Evolutionary conservation across 92 coral and sea anemone species (phyloP).

Genomic region (Desmophyllum pertusum): DNA sequence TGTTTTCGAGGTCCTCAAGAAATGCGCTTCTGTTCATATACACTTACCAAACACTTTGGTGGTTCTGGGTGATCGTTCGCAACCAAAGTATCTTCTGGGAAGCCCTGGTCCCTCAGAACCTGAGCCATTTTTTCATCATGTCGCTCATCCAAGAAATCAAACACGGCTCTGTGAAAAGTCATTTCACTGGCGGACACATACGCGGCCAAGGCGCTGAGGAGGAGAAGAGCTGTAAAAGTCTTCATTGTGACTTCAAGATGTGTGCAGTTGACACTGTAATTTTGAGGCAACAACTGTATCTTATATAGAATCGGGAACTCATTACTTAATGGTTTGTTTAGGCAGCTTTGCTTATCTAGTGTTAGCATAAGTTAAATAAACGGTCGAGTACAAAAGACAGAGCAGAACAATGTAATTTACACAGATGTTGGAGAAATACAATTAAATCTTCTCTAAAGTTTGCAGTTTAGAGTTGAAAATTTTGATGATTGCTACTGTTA

Average conservation of each 20-base stretch:
- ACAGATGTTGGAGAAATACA: conserved; percentile 5
- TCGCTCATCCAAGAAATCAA: conserved; percentile 21
- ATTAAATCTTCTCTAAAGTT: too few relatives aligned
- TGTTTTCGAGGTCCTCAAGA: too few relatives aligned
- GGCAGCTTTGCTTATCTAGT: conserved; percentile 1
- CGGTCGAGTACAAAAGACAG: not conserved
- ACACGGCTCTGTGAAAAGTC: conserved; percentile 19
- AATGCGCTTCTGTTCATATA: not conserved
- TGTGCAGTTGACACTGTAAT: conserved; percentile 20
- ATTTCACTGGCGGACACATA: conserved; percentile 9
- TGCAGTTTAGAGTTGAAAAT: too few relatives aligned
- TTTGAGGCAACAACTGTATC: not conserved
- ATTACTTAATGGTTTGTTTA: not conserved
- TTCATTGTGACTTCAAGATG: conserved; percentile 31
- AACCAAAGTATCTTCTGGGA: conserved; percentile 16
- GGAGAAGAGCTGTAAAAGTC: conserved; percentile 14
- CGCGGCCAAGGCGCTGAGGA: conserved; percentile 7
- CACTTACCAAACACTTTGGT: not conserved
- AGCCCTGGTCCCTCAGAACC: conserved; percentile 15
- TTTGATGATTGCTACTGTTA: not conserved
- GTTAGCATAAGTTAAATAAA: too few relatives aligned
- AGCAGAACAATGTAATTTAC: not conserved
- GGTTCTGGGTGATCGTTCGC: not conserved
- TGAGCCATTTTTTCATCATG: conserved; percentile 23
- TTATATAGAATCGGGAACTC: not conserved